These are phyloP conservation scores for Anthoptus insignis DNA, from an alignment of 2,888 invertebrate genomes.

Conservation along the genomic window DNA sequence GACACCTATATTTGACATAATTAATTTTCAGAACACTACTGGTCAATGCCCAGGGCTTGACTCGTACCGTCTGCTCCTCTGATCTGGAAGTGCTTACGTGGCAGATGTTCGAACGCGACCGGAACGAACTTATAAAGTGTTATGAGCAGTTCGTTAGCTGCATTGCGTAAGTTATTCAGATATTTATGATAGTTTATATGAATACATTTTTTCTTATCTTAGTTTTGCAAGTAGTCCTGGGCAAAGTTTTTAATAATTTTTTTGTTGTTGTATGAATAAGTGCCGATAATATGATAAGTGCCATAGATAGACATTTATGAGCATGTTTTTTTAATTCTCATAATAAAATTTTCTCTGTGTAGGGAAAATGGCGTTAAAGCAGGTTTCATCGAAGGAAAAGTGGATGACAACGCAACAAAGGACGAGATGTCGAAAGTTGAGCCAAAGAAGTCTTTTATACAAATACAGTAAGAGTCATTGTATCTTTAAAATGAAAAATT, in stretches of 20 bases:
- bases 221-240: too few species aligned
- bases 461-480: slow-evolving; percentile 67
- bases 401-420: slow-evolving; percentile 52
- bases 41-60: slow-evolving; percentile 60
- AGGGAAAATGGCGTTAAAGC: slow-evolving; percentile 61
- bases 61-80: slow-evolving; percentile 60
- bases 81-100: slow-evolving; percentile 67
- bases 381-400: slow-evolving; percentile 56
- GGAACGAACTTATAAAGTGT: slow-evolving; percentile 61
- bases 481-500: neutral
- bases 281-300: too few species aligned
- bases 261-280: slow-evolving; percentile 11
- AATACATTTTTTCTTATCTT: too few species aligned
- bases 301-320: too few species aligned
- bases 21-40: slow-evolving; percentile 59
- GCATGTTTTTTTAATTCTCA: too few species aligned
- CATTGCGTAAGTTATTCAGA: slow-evolving; percentile 58
- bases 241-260: too few species aligned
- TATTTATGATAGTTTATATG: neutral
- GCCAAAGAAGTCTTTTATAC: slow-evolving; percentile 63
- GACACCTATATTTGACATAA: neutral
- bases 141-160: slow-evolving; percentile 66
- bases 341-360: too few species aligned
- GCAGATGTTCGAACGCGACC: slow-evolving; percentile 62
- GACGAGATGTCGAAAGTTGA: slow-evolving; percentile 40